Evolutionary conservation across 2,888 invertebrate genomes (phyloP), one percentile per base, ranked within the genome.

Genomic region (Drosophila leonis): DNA sequence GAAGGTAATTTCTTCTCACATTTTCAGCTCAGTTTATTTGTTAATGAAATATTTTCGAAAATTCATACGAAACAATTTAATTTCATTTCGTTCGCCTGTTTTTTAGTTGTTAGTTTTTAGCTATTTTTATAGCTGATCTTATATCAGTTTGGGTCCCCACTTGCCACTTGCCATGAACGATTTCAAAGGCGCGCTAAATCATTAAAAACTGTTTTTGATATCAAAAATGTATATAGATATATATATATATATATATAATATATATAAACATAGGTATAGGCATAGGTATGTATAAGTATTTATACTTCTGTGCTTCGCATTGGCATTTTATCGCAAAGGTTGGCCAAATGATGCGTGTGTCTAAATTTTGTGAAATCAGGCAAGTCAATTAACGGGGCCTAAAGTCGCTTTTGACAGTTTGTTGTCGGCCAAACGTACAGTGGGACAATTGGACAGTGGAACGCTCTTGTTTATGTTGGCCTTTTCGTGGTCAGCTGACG

Each of bases 41-140:
- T 76, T 56, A 46, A 66, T 65, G 62, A 83, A 75, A 80, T 71
- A 72, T 78, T 63, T 74, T 5, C 46, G 27, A 33, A 49, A 46
- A 63, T 65, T 65, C 33, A 37, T 48, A 39, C 8, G 10, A 31
- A 12, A 7, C 24, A 31, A 37, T 65, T 52, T 15, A 42, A 27
- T 46, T 55, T 60, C 46, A 41, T 29, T 29, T 20, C 48, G 24
- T 35, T 64, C 31, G 54, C 49, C 51, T 52, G 46, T 54, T 35
- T 67, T 66, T 82, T 71, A 64, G 42, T 51, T 72, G 31, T 60
- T 51, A 41, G 55, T 62, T 64, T 64, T 37, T 59, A 18, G 71
- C 82, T 87, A 84, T 83, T 72, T 88, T 71, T 82, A 69, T 68
- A 49, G 70, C 66, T 78, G 82, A 82, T 78, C 75, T 61, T 72